These are phyloP conservation scores for Bubo bubo DNA, from an alignment of 2,113 vertebrate genomes.

Conservation along the genomic window DNA sequence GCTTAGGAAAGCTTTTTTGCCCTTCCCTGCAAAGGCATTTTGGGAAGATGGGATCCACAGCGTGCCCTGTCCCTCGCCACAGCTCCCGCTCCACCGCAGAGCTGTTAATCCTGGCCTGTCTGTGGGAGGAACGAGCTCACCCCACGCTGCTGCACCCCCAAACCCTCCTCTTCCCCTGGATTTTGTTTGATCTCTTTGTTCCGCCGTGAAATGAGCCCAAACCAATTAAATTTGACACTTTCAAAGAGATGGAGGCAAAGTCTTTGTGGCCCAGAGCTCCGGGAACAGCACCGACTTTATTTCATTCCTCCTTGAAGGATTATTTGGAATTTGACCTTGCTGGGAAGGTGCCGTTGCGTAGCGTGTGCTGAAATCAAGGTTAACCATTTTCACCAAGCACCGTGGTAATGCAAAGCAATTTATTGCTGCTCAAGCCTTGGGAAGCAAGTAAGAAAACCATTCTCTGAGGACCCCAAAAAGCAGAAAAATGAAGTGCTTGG, in stretches of 20 bases:
- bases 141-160: accelerated
- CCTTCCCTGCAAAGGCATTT: neutral
- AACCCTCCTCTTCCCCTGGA: accelerated
- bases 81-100: neutral
- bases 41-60: neutral
- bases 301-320: neutral
- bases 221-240: accelerated
- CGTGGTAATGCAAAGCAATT: neutral
- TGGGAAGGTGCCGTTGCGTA: neutral
- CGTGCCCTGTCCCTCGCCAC: accelerated
- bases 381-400: neutral
- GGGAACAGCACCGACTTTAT: neutral
- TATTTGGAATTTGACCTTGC: neutral
- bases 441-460: neutral
- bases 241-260: neutral
- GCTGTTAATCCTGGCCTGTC: accelerated
- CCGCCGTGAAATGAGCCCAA: accelerated
- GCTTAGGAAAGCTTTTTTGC: neutral
- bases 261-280: neutral
- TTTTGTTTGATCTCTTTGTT: accelerated
- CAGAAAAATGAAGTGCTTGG: neutral
- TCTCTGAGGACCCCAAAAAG: neutral
- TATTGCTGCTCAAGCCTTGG: neutral
- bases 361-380: neutral
- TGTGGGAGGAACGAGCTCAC: accelerated